Conservation (phyloP, 1,140 invertebrate species). For the Pachypsylla venusta region DNA sequence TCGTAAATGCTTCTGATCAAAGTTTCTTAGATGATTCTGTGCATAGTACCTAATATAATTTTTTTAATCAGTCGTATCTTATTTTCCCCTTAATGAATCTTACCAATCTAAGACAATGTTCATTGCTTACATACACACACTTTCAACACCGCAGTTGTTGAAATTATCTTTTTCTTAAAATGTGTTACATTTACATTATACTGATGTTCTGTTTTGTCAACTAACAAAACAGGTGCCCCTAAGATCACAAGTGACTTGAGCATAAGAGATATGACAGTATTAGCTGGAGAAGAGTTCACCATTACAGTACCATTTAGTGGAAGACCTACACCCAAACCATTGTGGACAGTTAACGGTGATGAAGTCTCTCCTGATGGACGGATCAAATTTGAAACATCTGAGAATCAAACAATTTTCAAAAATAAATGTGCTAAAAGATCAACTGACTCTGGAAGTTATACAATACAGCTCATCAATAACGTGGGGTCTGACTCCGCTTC, state of each 20-base stretch:
- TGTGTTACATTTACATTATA: slow-evolving; percentile 11
- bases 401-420: slow-evolving; percentile 61
- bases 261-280: slow-evolving; percentile 85
- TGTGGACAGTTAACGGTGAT: slow-evolving; percentile 75
- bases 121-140: too few relatives aligned
- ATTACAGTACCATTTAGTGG: slow-evolving; percentile 87
- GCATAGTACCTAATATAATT: too few relatives aligned
- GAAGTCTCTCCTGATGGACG: slow-evolving; percentile 66
- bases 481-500: slow-evolving; percentile 77
- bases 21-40: too few relatives aligned
- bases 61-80: too few relatives aligned
- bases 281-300: slow-evolving; percentile 88
- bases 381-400: slow-evolving; percentile 72
- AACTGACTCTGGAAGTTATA: slow-evolving; percentile 81
- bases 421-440: slow-evolving; percentile 74
- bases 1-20: too few relatives aligned
- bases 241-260: slow-evolving; percentile 87
- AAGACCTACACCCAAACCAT: slow-evolving; percentile 72
- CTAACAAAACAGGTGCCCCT: slow-evolving; percentile 50
- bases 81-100: too few relatives aligned
- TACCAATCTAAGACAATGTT: too few relatives aligned
- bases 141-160: too few relatives aligned
- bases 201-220: slow-evolving; percentile 17
- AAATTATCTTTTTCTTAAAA: background rate
- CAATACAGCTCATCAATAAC: slow-evolving; percentile 71